Evolutionary conservation across 1,140 invertebrate species (phyloP), one percentile per base, ranked within the genome.

Genomic region (Trypoxylus dichotomus): DNA sequence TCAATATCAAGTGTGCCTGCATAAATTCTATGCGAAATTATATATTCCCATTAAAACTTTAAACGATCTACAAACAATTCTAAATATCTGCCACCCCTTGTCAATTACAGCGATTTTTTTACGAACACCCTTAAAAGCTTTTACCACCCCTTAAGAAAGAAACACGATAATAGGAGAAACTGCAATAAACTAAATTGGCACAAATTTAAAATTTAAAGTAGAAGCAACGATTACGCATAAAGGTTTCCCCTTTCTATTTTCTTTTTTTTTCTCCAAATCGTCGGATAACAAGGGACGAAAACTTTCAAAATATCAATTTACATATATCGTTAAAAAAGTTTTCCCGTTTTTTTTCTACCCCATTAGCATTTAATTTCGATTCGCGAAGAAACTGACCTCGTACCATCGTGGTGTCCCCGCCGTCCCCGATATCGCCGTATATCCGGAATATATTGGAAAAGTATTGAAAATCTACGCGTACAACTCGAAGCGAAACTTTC

Each of bases 341-440:
- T 6, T 6, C 19, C 15, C 15, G 47, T 2, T 37, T 37, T 37
- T 37, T 37, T 37, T 37, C 32, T 37, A 6, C 47, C 5, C 47
- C 47, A 54, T 71, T 71, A 71, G 24, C 29, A 27, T 71, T 71
- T 29, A 27, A 71, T 71, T 71, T 25, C 63, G 63, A 54, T 54
- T 54, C 15, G 19, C 15, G 19, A 15, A 11, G 24, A 24, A 68
- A 15, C 11, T 25, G 60, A 68, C 60, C 60, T 68, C 60, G 43
- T 24, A 21, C 21, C 5, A 1, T 6, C 2, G 21, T 10, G 13
- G 7, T 10, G 2, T 13, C 47, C 27, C 24, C 19, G 24, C 21
- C 47, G 15, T 7, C 19, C n/a, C n/a, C 19, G 13, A 10, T n/a
- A n/a, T 3, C 27, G n/a, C 27, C 29, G 13, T 1, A 1, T 2